These are phyloP conservation scores for Rachycentron canadum DNA, from an alignment of 2,797 vertebrate species.

Conservation along the genomic window DNA sequence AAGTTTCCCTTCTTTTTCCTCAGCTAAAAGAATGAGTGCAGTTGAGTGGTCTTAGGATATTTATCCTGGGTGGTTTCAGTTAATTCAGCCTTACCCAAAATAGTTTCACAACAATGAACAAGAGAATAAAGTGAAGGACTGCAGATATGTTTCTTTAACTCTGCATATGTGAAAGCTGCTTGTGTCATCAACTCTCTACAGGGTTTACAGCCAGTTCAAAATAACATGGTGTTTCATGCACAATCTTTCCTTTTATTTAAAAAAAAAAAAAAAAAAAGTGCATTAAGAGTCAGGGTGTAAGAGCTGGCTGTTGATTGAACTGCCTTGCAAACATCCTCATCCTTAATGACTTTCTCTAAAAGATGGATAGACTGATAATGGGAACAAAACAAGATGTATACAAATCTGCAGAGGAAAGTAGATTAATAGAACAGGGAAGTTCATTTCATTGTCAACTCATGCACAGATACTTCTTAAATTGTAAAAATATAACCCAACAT, in stretches of 20 bases:
- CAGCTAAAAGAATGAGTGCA: constrained; percentile 1
- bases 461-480: constrained; percentile 16
- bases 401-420: constrained; percentile 6
- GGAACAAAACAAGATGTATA: not conserved
- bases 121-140: constrained; percentile 44
- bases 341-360: constrained; percentile 8
- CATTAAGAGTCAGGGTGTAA: not conserved
- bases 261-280: no score
- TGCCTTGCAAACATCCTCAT: no score
- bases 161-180: constrained; percentile 25
- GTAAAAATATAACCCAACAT: constrained; percentile 1
- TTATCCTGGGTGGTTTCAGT: constrained; percentile 13
- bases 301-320: not conserved
- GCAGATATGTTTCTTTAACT: constrained; percentile 36
- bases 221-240: constrained; percentile 15
- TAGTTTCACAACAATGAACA: constrained; percentile 44
- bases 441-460: constrained; percentile 3
- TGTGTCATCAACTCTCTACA: not conserved
- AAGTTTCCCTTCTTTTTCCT: not conserved
- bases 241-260: constrained; percentile 27
- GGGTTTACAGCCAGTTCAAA: constrained; percentile 13
- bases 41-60: constrained; percentile 48
- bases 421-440: not conserved
- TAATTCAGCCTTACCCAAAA: constrained; percentile 23
- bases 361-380: not conserved